Evolutionary conservation across 2,113 vertebrate species (phyloP), one percentile per base, ranked within the genome.

Genomic region (Morone chrysops): DNA sequence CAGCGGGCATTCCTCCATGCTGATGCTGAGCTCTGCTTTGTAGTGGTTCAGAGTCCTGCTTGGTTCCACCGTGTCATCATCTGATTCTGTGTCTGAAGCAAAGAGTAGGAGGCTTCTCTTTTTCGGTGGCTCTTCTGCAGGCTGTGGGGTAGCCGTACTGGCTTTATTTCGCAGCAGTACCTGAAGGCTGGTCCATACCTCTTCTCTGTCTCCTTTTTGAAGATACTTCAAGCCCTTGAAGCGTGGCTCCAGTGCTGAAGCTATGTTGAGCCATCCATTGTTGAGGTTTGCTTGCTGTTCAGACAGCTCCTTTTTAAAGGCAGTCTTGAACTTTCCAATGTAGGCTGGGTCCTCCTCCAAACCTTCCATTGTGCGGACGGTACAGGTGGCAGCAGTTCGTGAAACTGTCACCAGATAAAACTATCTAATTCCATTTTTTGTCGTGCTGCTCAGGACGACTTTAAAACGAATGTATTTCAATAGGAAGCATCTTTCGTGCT

Each of bases 191-290:
- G n/a, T 67, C n/a, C 56, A 48, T 8, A 48, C 43, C 54, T 47
- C 13, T 14, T 60, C 40, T 60, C n/a, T 17, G 14, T 79, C 56
- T 70, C 25, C 25, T 50, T 20, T 59, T 59, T 41, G 20, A 47
- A 68, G 75, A 51, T 43, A 56, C 40, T 75, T 69, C 20, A 71
- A 36, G 47, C 63, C 77, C 38, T 71, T 80, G 16, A 80, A 71
- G 13, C 25, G n/a, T 43, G 68, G 77, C 14, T 80, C 38, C 14
- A 71, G 57, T 41, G 47, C 57, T 51, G 41, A 45, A n/a, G 11
- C 11, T 5, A 45, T 22, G 11, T 13, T 43, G 69, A 66, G 69
- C 69, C 38, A 72, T 73, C 16, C 69, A 80, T 72, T 41, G 20
- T 59, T 67, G 70, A 53, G 36, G 5, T 38, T 40, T 16, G 40